Base-by-base conservation (phyloP, 2,888 invertebrate genomes). In the Zele albiditarsus region DNA sequence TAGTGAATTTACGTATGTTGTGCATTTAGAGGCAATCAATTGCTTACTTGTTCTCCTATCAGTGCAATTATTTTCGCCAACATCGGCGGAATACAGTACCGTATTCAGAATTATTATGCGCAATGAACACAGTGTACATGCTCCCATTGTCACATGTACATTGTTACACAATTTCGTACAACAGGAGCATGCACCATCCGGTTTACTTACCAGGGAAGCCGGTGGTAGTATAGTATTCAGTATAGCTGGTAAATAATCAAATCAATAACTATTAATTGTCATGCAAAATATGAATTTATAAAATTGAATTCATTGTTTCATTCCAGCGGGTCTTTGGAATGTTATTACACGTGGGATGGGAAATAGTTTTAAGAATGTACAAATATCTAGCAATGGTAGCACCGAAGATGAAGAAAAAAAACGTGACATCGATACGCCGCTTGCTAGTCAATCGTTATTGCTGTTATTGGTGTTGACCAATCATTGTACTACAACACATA, bases 361-460 rank as follows among this genome's bases (percentile, higher is more conserved):
- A 12, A 86, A 86, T 72, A 83, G 88, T 78, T 85, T 84, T 74
- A 89, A 84, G 80, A 88, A 84, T 78, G 81, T 86, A 57, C 88
- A 88, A 82, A 81, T 88, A 42, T 74, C 85, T 14, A 85, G 81
- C 71, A 84, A 85, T 71, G 86, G 86, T 42, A 78, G 73, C 49
- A 77, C 80, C 10, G 88, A 88, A 33, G 87, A 88, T 3, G 82
- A 84, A 31, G 89, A 89, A 69, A 85, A 80, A 79, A 89, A 88
- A 78, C 84, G 89, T 20, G 91, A 92, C 65, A 90, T 88, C 10
- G 92, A 93, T 80, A 93, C 94, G 76, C 95, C 95, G 0, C 91
- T 98, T 79, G 97, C 98, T 73, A 96, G 96, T 90, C 97, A 98
- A 90, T 97, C 98, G 80, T 92, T 98, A 76, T 91, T 98, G 28